phyloP scores from a whole-genome alignment of 2,113 vertebrate genomes.

The Melanerpes aurifrons region DNA sequence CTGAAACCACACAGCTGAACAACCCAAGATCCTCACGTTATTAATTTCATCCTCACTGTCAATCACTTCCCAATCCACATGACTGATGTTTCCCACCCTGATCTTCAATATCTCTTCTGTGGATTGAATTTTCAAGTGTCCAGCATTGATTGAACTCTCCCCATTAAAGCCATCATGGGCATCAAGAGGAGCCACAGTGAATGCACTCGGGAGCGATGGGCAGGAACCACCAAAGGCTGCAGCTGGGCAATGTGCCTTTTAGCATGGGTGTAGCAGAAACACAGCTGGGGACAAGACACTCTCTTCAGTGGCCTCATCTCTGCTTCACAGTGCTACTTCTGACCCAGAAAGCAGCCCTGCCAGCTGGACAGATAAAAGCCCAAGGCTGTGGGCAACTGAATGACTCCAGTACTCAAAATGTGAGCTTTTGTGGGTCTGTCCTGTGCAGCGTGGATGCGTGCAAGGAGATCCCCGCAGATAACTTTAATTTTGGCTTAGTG shows the following conservation, averaged over 20 bases:
- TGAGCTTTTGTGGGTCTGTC: background rate
- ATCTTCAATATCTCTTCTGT: constrained; percentile 6
- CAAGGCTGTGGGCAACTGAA: background rate
- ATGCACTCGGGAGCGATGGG: background rate
- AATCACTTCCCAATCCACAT: constrained; percentile 34
- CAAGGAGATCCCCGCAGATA: background rate
- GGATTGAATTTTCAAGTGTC: background rate
- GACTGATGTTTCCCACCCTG: background rate
- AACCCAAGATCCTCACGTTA: background rate
- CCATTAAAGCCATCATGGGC: background rate
- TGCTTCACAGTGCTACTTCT: background rate
- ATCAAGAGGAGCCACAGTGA: background rate
- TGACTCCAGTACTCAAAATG: background rate
- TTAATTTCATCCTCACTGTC: constrained; percentile 31
- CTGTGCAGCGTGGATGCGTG: background rate
- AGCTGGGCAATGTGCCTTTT: background rate
- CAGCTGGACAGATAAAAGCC: background rate
- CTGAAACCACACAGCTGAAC: background rate
- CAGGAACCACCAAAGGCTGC: background rate
- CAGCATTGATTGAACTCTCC: background rate
- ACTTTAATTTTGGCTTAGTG: background rate
- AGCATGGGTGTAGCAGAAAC: background rate
- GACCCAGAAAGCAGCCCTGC: background rate
- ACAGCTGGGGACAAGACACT: background rate
- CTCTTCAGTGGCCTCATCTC: background rate